These are phyloP conservation scores for Progne subis DNA, from an alignment of 2,113 vertebrate species.

Conservation along the genomic window DNA sequence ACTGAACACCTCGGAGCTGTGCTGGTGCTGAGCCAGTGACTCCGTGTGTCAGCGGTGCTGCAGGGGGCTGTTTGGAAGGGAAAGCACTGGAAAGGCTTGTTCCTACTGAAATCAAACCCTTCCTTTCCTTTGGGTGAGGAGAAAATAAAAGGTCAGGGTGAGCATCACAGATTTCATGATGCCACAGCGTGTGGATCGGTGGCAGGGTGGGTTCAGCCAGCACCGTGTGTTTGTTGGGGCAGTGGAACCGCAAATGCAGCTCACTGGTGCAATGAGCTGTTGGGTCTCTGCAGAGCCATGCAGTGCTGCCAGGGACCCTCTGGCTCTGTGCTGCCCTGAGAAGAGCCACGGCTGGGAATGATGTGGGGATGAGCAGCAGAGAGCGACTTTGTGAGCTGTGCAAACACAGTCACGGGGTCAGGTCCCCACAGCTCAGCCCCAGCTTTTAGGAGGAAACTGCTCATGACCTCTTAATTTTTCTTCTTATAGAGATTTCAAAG, in stretches of 20 bases:
- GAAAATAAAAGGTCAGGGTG: not conserved
- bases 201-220: not conserved
- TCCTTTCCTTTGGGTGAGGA: not conserved
- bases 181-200: not conserved
- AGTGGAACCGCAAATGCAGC: not conserved
- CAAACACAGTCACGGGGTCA: not conserved
- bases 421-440: not conserved
- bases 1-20: not conserved
- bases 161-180: accelerated
- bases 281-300: not conserved
- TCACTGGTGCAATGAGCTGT: not conserved
- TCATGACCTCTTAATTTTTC: not conserved
- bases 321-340: accelerated
- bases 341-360: accelerated
- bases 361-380: accelerated
- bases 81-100: not conserved
- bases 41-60: not conserved
- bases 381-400: not conserved
- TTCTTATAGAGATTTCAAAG: not conserved
- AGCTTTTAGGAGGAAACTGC: not conserved
- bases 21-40: not conserved
- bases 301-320: accelerated
- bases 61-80: not conserved
- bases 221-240: not conserved
- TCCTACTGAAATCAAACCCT: not conserved